Conservation (phyloP, 2,888 invertebrate genomes). For the Odontothrips loti region DNA sequence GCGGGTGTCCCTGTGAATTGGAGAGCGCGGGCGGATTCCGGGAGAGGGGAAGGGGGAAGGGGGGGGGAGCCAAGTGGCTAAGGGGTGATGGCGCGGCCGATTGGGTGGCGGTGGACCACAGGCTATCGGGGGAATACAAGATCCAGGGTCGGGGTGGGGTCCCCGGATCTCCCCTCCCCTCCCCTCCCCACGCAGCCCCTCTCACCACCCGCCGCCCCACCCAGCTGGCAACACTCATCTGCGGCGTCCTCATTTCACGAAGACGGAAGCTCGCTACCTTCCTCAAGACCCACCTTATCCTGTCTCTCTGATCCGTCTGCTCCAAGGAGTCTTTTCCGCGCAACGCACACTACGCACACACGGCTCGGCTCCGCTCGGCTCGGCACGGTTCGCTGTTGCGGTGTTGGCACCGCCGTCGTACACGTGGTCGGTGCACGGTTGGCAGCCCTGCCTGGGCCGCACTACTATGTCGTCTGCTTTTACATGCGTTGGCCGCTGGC, state of each 20-base stretch:
- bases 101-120: neutral
- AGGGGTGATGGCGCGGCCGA: neutral
- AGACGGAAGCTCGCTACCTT: no score
- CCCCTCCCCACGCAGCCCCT: neutral
- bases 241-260: no score
- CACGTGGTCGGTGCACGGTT: conserved; percentile 5
- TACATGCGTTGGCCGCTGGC: conserved; percentile 5
- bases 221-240: no score
- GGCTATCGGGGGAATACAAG: neutral
- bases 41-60: neutral
- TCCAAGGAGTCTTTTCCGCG: no score
- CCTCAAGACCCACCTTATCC: no score
- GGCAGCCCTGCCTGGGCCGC: conserved; percentile 1
- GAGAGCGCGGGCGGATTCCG: neutral
- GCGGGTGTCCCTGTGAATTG: neutral
- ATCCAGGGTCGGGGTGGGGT: no score
- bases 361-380: neutral
- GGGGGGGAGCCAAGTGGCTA: neutral
- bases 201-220: no score
- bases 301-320: no score
- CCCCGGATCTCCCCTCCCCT: neutral
- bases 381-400: neutral
- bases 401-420: neutral
- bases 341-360: no score
- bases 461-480: conserved; percentile 5